Percentiles rank a stretch among this genome's conserved stretches.
These are phyloP conservation scores for Atlantisia rogersi DNA, from an alignment of 2,113 vertebrate species.

Conservation along the genomic window DNA sequence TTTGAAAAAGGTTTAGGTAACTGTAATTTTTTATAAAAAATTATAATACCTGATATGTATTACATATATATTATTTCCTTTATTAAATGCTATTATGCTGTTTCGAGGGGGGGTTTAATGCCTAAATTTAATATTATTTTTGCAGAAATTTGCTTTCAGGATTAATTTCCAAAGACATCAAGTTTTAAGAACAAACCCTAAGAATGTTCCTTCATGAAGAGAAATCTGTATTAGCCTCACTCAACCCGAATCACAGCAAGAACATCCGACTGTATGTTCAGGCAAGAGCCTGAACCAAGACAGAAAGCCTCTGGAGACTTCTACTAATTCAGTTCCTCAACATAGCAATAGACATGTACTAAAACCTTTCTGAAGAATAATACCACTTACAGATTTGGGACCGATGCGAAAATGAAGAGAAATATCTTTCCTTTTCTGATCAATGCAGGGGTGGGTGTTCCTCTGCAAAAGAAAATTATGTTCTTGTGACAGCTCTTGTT, in stretches of 20 bases:
- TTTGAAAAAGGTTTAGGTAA: not conserved
- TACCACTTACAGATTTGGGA: not conserved
- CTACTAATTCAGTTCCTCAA: not conserved
- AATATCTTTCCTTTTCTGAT: not conserved
- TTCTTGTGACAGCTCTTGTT: not conserved
- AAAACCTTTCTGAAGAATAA: not conserved
- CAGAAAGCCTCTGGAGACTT: not conserved
- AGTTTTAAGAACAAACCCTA: not conserved
- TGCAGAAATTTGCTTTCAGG: not conserved
- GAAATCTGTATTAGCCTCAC: not conserved
- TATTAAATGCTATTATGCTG: not conserved
- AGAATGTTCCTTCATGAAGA: not conserved
- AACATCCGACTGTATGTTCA: not conserved
- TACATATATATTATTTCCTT: not conserved
- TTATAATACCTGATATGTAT: not conserved
- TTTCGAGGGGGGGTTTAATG: not conserved
- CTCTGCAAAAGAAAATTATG: not conserved
- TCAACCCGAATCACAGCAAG: not conserved
- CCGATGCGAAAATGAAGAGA: not conserved
- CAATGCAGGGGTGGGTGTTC: not conserved
- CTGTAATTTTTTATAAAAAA: not conserved
- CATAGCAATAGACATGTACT: accelerated
- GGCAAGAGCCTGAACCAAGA: not conserved
- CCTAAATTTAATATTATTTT: not conserved
- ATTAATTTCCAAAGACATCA: not conserved